Percentiles rank a stretch among this genome's conserved stretches.
Evolutionary conservation across 2,888 invertebrate genomes (phyloP).

Genomic region (Eumacrocentrus americanus): DNA sequence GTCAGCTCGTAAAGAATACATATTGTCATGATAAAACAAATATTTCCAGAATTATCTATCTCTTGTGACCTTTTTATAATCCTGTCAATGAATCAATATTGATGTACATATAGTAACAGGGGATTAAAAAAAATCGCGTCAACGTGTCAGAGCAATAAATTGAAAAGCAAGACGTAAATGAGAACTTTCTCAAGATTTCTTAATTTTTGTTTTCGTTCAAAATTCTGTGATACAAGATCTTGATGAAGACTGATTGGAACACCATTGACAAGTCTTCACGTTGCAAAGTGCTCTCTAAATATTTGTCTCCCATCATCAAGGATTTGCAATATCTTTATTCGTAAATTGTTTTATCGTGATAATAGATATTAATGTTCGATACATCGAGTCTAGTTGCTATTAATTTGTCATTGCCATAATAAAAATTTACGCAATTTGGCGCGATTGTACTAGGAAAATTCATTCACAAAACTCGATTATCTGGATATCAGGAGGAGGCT

Average conservation of each 20-base stretch:
- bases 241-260: slow-evolving; percentile 35
- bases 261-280: slow-evolving; percentile 18
- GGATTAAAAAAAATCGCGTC: slow-evolving; percentile 12
- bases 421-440: slow-evolving; percentile 3
- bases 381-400: too few relatives aligned
- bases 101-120: slow-evolving; percentile 16
- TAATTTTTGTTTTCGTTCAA: slow-evolving; percentile 26
- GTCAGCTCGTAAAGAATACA: neutral
- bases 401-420: too few relatives aligned
- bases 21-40: neutral
- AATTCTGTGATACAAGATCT: slow-evolving; percentile 35
- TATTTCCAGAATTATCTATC: slow-evolving; percentile 4
- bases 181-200: neutral
- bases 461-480: neutral
- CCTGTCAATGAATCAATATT: too few relatives aligned
- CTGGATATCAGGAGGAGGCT: neutral
- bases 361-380: too few relatives aligned
- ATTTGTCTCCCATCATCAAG: too few relatives aligned
- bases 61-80: neutral
- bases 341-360: too few relatives aligned
- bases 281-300: neutral
- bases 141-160: slow-evolving; percentile 15
- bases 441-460: slow-evolving; percentile 1
- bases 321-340: neutral
- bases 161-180: neutral